Evolutionary conservation across 2,888 invertebrate species (phyloP).

Genomic region (Oegoconia quadripuncta): DNA sequence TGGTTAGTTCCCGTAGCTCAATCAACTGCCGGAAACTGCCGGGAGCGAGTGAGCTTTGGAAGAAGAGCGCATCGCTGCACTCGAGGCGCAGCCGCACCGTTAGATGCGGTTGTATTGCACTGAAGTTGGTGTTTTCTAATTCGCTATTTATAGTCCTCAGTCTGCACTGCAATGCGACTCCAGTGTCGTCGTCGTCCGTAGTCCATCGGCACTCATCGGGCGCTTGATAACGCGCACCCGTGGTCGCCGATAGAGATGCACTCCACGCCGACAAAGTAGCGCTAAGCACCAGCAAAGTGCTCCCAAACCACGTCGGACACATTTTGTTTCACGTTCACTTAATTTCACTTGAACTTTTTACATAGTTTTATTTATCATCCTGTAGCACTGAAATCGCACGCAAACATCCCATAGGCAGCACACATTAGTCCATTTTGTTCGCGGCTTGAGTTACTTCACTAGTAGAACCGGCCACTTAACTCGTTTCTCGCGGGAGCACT

Average conservation of each 20-base stretch:
- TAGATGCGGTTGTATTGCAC: conserved; percentile 89
- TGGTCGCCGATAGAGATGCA: conserved; percentile 70
- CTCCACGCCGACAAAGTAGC: conserved; percentile 58
- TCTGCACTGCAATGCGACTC: conserved; percentile 86
- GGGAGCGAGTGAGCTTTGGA: conserved; percentile 87
- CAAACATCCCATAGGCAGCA: conserved; percentile 47
- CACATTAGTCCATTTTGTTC: conserved; percentile 59
- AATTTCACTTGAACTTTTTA: conserved; percentile 60
- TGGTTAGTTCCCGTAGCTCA: conserved; percentile 86
- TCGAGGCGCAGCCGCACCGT: conserved; percentile 87
- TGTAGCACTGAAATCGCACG: conserved; percentile 59
- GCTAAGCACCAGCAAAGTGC: conserved; percentile 63
- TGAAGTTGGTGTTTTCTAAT: conserved; percentile 89
- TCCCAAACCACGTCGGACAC: conserved; percentile 62
- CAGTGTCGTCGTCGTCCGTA: conserved; percentile 82
- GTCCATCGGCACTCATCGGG: conserved; percentile 91
- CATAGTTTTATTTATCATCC: conserved; percentile 65
- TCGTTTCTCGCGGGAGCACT: conserved; percentile 75
- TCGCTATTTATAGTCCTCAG: conserved; percentile 89
- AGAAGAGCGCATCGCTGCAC: conserved; percentile 89
- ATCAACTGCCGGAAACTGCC: conserved; percentile 87
- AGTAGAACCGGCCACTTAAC: conserved; percentile 74
- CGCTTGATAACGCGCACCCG: conserved; percentile 84
- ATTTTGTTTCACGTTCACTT: conserved; percentile 49
- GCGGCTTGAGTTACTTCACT: conserved; percentile 55